A percentile compares a stretch with the other conserved stretches of the same genome.
phyloP scores from a whole-genome alignment of 2,888 invertebrate species.

The Ophion ventricosus region DNA sequence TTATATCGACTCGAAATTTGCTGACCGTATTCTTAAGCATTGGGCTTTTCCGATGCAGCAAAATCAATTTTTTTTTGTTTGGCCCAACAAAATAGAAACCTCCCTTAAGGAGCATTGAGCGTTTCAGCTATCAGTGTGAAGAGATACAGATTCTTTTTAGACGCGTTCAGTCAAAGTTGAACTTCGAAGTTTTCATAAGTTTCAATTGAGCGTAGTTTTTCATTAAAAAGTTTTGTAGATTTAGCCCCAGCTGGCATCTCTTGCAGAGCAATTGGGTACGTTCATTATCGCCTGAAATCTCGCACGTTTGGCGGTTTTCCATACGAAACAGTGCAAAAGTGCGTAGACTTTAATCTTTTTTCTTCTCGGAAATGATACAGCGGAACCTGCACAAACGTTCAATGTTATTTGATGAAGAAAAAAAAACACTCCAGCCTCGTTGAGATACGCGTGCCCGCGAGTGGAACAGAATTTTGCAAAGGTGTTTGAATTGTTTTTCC shows the following conservation, averaged over 20 bases:
- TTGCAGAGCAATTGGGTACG: background rate
- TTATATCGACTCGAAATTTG: too few relatives aligned
- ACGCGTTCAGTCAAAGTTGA: too few relatives aligned
- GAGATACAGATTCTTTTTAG: too few relatives aligned
- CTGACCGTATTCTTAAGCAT: too few relatives aligned
- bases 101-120: too few relatives aligned
- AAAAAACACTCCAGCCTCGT: background rate
- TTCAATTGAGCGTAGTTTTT: too few relatives aligned
- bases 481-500: background rate
- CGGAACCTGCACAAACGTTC: background rate
- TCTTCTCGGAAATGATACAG: background rate
- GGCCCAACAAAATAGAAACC: too few relatives aligned
- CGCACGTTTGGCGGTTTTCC: background rate
- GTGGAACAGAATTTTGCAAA: background rate
- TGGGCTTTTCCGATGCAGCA: too few relatives aligned
- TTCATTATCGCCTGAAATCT: background rate
- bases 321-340: background rate
- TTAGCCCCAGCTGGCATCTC: background rate
- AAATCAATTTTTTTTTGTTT: too few relatives aligned
- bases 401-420: background rate
- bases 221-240: background rate
- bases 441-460: background rate
- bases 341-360: background rate
- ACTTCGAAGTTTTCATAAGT: too few relatives aligned
- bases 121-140: too few relatives aligned